phyloP scores from a whole-genome alignment of 2,797 vertebrate species.

The Fringilla coelebs region DNA sequence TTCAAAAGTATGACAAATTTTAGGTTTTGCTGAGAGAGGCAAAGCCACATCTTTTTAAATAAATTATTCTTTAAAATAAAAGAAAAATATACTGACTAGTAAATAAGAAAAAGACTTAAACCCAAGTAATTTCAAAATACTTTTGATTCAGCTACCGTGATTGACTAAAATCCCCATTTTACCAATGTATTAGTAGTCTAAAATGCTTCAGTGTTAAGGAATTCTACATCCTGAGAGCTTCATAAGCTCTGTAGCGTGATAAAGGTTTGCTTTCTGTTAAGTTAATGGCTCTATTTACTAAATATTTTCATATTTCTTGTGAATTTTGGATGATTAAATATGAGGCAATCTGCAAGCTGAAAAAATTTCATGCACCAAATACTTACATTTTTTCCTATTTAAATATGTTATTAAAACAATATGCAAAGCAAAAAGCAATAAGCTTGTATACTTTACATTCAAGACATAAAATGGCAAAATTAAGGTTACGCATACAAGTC shows the following conservation, averaged over 20 bases:
- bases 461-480: neutral
- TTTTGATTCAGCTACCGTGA: neutral
- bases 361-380: conserved; percentile 13
- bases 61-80: neutral
- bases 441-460: neutral
- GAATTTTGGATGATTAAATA: conserved; percentile 19
- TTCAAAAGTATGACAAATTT: neutral
- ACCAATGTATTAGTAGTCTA: neutral
- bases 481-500: neutral
- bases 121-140: neutral
- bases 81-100: neutral
- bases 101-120: neutral
- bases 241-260: neutral
- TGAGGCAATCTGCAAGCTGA: neutral
- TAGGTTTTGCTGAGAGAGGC: neutral
- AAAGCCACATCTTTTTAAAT: neutral
- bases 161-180: conserved; percentile 10
- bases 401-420: neutral
- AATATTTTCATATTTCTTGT: conserved; percentile 62
- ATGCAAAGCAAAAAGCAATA: neutral
- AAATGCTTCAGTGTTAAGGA: conserved; percentile 35
- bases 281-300: conserved; percentile 55
- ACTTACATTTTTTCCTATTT: neutral
- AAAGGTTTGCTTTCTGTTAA: conserved; percentile 59
- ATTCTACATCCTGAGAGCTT: conserved; percentile 27